Evolutionary conservation across 2,797 vertebrate species (phyloP).

Genomic region (Prionace glauca): DNA sequence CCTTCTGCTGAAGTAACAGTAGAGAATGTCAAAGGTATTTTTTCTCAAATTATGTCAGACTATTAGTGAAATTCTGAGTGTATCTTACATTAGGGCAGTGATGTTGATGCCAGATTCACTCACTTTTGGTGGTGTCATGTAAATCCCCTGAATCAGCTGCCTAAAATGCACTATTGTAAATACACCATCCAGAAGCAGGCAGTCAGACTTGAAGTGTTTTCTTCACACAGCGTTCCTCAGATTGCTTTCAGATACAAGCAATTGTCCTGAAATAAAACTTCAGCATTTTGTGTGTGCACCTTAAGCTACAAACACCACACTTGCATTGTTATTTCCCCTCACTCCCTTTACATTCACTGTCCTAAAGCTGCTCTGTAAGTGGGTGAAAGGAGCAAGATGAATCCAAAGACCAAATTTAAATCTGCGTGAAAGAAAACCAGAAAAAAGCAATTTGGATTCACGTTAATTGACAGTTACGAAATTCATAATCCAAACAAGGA

Average conservation of each 20-base stretch:
- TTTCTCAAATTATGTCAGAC: background rate
- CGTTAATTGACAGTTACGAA: background rate
- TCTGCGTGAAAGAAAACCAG: background rate
- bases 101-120: background rate
- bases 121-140: background rate
- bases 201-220: background rate
- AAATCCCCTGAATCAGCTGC: background rate
- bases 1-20: background rate
- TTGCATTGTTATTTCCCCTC: background rate
- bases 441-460: background rate
- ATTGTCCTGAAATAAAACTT: conserved; percentile 17
- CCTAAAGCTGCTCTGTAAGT: background rate
- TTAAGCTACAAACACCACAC: background rate
- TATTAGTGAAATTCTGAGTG: conserved; percentile 2
- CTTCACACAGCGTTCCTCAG: background rate
- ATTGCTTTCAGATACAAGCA: background rate
- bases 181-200: background rate
- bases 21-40: background rate
- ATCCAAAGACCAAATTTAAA: background rate
- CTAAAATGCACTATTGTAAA: background rate
- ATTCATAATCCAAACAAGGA: background rate
- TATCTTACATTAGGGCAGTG: background rate
- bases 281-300: background rate
- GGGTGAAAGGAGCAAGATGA: background rate
- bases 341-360: background rate